Percentiles rank a stretch among this genome's conserved stretches.
phyloP scores from a whole-genome alignment of 1,140 invertebrate species.

The Anadara kagoshimensis region DNA sequence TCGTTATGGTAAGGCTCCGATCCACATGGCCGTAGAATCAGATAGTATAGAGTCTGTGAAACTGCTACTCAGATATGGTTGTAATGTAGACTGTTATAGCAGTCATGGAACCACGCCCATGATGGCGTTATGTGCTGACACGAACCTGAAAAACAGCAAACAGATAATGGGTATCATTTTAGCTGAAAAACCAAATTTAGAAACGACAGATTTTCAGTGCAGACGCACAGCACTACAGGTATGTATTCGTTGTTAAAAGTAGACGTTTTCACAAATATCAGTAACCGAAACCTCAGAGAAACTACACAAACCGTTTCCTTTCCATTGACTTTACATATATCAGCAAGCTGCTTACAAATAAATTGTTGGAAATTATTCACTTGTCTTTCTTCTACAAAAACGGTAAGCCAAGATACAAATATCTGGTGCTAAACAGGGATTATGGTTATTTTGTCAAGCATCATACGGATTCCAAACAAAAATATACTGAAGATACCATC shows the following conservation, averaged over 20 bases:
- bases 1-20: slow-evolving; percentile 35
- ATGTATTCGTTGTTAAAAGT: not conserved
- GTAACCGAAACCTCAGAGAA: no score
- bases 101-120: slow-evolving; percentile 38
- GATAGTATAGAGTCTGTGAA: slow-evolving; percentile 19
- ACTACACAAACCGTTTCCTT: no score
- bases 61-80: slow-evolving; percentile 33
- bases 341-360: no score
- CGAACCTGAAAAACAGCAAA: slow-evolving; percentile 1
- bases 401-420: no score
- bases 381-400: no score
- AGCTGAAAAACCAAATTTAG: slow-evolving; percentile 24
- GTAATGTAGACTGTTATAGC: slow-evolving; percentile 26
- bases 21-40: slow-evolving; percentile 44
- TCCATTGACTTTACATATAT: no score
- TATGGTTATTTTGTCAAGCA: no score
- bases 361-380: no score
- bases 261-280: no score
- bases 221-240: slow-evolving; percentile 51
- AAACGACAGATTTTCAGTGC: slow-evolving; percentile 34
- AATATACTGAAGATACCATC: no score
- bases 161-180: slow-evolving; percentile 31
- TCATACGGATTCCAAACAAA: no score
- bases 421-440: no score
- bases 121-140: slow-evolving; percentile 29